These are phyloP conservation scores for Corythoichthys haematopterus DNA, from an alignment of 2,113 vertebrate genomes.

Conservation along the genomic window DNA sequence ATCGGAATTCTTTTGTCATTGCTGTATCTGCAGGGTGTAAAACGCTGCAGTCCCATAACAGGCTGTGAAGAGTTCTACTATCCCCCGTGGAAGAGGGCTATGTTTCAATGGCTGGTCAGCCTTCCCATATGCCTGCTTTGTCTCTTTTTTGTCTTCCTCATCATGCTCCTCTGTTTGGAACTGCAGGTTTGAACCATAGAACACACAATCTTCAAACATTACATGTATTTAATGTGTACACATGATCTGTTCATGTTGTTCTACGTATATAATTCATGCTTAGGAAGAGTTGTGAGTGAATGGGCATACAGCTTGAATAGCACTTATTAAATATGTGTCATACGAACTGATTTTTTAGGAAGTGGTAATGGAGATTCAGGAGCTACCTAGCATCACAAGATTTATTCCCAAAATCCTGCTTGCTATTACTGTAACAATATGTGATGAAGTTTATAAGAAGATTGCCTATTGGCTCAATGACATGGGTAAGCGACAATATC, in stretches of 20 bases:
- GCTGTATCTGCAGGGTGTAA: slow-evolving; percentile 75
- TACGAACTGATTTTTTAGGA: slow-evolving; percentile 70
- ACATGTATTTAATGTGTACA: neutral
- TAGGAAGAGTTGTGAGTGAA: neutral
- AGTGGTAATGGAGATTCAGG: slow-evolving; percentile 86
- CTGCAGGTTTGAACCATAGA: slow-evolving; percentile 78
- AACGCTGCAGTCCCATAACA: slow-evolving; percentile 88
- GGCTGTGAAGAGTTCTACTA: slow-evolving; percentile 91
- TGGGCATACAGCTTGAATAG: slow-evolving; percentile 4
- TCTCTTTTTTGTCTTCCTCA: slow-evolving; percentile 85
- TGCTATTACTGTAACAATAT: slow-evolving; percentile 84
- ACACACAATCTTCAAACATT: neutral
- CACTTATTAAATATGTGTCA: slow-evolving; percentile 26
- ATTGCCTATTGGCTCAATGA: slow-evolving; percentile 93
- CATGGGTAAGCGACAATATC: slow-evolving; percentile 77
- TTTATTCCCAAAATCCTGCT: slow-evolving; percentile 91
- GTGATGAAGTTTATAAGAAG: slow-evolving; percentile 91
- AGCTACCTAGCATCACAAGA: slow-evolving; percentile 80
- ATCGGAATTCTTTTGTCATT: neutral
- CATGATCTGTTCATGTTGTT: no score
- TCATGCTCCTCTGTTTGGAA: slow-evolving; percentile 94
- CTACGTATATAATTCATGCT: neutral
- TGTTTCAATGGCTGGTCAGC: slow-evolving; percentile 91
- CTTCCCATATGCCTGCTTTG: slow-evolving; percentile 87
- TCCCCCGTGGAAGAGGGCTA: slow-evolving; percentile 86